phyloP scores from a whole-genome alignment of 2,113 vertebrate species.

The Phaethornis superciliosus region DNA sequence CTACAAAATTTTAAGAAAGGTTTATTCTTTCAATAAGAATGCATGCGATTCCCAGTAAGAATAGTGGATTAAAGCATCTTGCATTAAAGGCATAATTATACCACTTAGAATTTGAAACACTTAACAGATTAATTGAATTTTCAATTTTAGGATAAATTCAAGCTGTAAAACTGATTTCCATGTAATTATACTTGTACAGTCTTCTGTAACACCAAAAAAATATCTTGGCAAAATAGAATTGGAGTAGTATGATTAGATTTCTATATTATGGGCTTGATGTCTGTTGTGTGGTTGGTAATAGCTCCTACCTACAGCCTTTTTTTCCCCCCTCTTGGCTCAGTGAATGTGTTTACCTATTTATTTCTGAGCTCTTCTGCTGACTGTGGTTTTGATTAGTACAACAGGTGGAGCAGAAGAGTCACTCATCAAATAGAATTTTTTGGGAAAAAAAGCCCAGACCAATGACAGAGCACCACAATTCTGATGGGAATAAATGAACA shows the following conservation, averaged over 20 bases:
- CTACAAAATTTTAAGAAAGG: not conserved
- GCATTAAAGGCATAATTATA: not conserved
- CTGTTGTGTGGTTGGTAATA: not conserved
- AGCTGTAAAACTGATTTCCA: not conserved
- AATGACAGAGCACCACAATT: not conserved
- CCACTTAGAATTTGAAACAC: not conserved
- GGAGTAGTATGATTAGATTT: not conserved
- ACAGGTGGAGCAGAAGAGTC: not conserved
- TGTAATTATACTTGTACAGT: not conserved
- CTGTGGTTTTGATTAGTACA: not conserved
- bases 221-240: not conserved
- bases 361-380: not conserved
- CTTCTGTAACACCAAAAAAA: not conserved
- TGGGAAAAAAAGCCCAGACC: not conserved
- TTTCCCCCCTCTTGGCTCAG: not conserved
- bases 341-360: not conserved
- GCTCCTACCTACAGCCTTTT: not conserved
- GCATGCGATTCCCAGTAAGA: not conserved
- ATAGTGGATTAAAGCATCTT: not conserved
- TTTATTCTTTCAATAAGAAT: not conserved
- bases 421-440: not conserved
- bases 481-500: not conserved
- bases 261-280: not conserved
- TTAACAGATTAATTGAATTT: slow-evolving; percentile 2
- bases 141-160: not conserved